Evolutionary conservation across 1,140 invertebrate genomes (phyloP).

Genomic region (Lucilia cuprina): DNA sequence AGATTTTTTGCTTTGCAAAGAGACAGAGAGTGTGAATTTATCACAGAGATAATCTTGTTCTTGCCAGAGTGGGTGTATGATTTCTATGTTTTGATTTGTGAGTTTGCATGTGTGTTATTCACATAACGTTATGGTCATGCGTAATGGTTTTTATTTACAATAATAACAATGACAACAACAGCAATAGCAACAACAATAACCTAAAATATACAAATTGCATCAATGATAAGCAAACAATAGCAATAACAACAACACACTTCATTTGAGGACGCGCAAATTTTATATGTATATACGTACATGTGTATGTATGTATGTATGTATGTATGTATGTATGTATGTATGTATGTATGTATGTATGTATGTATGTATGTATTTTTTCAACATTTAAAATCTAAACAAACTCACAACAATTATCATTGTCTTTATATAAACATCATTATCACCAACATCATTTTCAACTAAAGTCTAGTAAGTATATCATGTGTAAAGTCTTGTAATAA

Average conservation of each 20-base stretch:
- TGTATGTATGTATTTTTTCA: too few species aligned
- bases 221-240: neutral
- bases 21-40: neutral
- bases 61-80: neutral
- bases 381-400: neutral
- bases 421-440: neutral
- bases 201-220: neutral
- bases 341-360: too few species aligned
- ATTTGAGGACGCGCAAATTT: constrained; percentile 10
- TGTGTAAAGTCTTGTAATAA: too few species aligned
- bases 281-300: too few species aligned
- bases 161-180: neutral
- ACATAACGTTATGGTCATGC: constrained; percentile 10
- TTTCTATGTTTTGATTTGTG: neutral
- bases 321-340: too few species aligned
- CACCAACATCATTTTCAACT: neutral
- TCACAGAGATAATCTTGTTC: neutral
- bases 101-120: neutral
- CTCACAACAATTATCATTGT: neutral
- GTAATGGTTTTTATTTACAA: constrained; percentile 24
- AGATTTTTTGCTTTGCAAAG: neutral
- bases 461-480: neutral
- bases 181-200: neutral
- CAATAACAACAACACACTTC: neutral
- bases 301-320: too few species aligned